These are phyloP conservation scores for Anthoscopus minutus DNA, from an alignment of 2,113 vertebrate genomes.

Conservation along the genomic window DNA sequence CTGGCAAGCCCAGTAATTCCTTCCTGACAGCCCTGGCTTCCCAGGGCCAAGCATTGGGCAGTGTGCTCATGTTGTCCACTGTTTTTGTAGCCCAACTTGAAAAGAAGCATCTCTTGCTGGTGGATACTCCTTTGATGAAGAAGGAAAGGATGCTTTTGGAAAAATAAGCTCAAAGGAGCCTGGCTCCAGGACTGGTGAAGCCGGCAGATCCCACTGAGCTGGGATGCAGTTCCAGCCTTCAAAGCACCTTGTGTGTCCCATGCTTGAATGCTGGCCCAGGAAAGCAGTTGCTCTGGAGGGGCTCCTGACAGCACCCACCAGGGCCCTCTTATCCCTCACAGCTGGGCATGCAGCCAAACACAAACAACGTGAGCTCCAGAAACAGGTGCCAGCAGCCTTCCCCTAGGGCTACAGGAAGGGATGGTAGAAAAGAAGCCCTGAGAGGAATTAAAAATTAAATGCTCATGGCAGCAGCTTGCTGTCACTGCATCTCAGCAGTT, in stretches of 20 bases:
- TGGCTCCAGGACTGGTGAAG: neutral
- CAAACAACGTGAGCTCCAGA: neutral
- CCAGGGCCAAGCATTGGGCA: fast-evolving
- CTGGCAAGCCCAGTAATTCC: neutral
- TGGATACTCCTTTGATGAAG: neutral
- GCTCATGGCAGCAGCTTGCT: neutral
- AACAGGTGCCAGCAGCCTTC: neutral
- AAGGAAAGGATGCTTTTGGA: neutral
- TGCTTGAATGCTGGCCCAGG: neutral
- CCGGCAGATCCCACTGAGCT: neutral
- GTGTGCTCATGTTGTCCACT: neutral
- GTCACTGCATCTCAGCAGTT: neutral
- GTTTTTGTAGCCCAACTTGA: neutral
- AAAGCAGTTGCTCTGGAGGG: neutral
- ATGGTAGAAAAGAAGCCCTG: neutral
- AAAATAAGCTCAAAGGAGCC: neutral
- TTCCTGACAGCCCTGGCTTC: neutral
- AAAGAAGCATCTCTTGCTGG: neutral
- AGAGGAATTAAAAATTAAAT: slow-evolving; percentile 23
- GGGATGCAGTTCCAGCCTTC: neutral
- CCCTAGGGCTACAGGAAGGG: neutral
- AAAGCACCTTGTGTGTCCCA: neutral
- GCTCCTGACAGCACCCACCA: neutral
- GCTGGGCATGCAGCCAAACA: neutral
- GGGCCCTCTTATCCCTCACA: neutral